Percentiles rank a stretch among this genome's conserved stretches.
phyloP scores from a whole-genome alignment of 2,888 invertebrate species.

The Linyphia triangularis region DNA sequence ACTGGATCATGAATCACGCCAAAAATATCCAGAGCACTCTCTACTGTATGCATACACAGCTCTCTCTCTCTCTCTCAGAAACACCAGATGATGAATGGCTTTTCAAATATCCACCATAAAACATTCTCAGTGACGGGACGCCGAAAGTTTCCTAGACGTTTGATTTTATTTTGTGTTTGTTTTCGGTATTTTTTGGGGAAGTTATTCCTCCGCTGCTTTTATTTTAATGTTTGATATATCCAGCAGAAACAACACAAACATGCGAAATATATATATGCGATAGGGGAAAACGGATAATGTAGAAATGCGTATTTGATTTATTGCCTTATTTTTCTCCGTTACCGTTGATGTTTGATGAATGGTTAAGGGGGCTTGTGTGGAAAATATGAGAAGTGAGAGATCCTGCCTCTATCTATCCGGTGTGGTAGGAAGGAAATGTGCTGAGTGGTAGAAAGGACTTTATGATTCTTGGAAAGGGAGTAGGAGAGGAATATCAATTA shows the following conservation, averaged over 20 bases:
- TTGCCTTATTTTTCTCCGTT: conserved; percentile 49
- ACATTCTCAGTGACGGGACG: conserved; percentile 51
- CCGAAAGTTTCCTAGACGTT: conserved; percentile 63
- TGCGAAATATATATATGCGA: conserved; percentile 37
- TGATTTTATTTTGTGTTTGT: conserved; percentile 10
- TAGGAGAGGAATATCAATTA: neutral
- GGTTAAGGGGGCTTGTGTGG: neutral
- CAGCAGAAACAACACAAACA: conserved; percentile 23
- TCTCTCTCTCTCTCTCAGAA: no score
- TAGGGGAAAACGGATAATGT: conserved; percentile 53
- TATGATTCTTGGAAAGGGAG: neutral
- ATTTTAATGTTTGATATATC: conserved; percentile 57
- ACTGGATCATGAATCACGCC: conserved; percentile 61
- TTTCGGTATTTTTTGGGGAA: conserved; percentile 17
- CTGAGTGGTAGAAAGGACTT: neutral
- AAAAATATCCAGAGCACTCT: conserved; percentile 65
- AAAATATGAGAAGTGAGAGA: conserved; percentile 47
- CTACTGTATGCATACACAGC: conserved; percentile 53
- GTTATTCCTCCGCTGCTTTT: conserved; percentile 52
- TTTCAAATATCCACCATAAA: conserved; percentile 67
- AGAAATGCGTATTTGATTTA: conserved; percentile 68
- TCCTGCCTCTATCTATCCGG: neutral
- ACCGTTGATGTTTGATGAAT: conserved; percentile 51
- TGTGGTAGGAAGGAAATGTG: neutral
- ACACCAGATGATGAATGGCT: conserved; percentile 65